A percentile compares a stretch with the other conserved stretches of the same genome.
Evolutionary conservation across 2,888 invertebrate species (phyloP).

Genomic region (Agrochola macilenta): DNA sequence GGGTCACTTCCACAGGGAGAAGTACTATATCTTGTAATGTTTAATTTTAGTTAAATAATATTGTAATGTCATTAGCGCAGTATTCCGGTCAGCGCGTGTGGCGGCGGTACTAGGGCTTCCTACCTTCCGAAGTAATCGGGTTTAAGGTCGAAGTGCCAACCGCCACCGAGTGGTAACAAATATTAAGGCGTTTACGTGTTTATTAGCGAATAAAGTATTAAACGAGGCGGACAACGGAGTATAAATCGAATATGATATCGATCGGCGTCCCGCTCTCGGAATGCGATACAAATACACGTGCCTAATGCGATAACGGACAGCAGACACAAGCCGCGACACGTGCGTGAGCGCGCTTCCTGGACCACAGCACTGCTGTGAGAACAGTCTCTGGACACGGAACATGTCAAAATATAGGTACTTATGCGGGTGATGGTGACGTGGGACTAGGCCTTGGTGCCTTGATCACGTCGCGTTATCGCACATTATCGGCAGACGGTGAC

Average conservation of each 20-base stretch:
- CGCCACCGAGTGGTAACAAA: constrained; percentile 6
- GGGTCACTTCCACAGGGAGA: not conserved
- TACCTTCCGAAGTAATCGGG: constrained; percentile 70
- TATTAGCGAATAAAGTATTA: constrained; percentile 12
- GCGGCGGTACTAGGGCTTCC: constrained; percentile 70
- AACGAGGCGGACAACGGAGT: constrained; percentile 16
- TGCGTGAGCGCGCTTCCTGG: constrained; percentile 42
- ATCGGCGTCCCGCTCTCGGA: constrained; percentile 53
- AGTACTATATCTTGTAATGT: not conserved
- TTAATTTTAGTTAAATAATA: not conserved
- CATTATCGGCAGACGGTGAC: constrained; percentile 60
- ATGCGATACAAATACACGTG: constrained; percentile 62
- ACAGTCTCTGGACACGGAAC: constrained; percentile 32
- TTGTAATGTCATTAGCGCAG: constrained; percentile 30
- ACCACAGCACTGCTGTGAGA: constrained; percentile 17
- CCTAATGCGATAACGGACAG: constrained; percentile 53
- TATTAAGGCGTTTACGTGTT: not conserved
- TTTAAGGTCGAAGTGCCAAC: constrained; percentile 63
- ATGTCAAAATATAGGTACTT: constrained; percentile 17
- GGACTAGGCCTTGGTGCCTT: constrained; percentile 40
- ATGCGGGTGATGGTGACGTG: constrained; percentile 28
- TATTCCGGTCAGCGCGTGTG: constrained; percentile 47
- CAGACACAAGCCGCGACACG: constrained; percentile 55
- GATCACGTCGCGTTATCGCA: constrained; percentile 63
- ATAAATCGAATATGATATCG: constrained; percentile 37